phyloP scores from a whole-genome alignment of 2,113 vertebrate species.

The Alethe diademata region DNA sequence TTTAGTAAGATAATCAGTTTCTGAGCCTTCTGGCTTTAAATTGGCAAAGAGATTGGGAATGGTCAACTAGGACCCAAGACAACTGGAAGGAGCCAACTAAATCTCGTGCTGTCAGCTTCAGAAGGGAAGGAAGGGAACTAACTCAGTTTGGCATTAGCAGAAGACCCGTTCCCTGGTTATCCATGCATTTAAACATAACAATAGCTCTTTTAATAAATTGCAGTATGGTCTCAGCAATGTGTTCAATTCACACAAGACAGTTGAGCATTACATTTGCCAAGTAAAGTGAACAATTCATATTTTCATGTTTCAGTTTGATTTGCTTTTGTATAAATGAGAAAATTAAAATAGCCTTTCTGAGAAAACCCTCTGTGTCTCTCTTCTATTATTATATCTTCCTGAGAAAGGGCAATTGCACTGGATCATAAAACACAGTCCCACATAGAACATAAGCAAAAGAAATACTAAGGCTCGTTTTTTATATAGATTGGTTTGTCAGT shows the following conservation, averaged over 20 bases:
- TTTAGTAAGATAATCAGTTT: neutral
- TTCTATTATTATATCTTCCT: neutral
- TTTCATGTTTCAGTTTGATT: neutral
- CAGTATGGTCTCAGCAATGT: neutral
- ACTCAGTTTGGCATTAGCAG: neutral
- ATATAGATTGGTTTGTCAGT: neutral
- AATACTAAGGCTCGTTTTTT: neutral
- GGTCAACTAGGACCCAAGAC: neutral
- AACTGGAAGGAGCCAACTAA: neutral
- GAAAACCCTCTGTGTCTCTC: neutral
- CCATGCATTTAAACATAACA: neutral
- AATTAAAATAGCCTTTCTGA: neutral
- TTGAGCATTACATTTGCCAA: neutral
- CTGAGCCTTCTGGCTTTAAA: neutral
- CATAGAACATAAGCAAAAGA: neutral
- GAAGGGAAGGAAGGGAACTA: neutral
- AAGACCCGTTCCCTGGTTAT: neutral
- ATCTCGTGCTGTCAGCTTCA: fast-evolving
- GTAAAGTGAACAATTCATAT: neutral
- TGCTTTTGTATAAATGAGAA: neutral
- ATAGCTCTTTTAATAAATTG: neutral
- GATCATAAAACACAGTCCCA: neutral
- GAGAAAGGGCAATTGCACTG: neutral
- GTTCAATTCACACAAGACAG: neutral
- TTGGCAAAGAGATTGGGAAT: neutral